Base-by-base conservation (phyloP, 2,888 invertebrate species). In the Drosophila silvestris region DNA sequence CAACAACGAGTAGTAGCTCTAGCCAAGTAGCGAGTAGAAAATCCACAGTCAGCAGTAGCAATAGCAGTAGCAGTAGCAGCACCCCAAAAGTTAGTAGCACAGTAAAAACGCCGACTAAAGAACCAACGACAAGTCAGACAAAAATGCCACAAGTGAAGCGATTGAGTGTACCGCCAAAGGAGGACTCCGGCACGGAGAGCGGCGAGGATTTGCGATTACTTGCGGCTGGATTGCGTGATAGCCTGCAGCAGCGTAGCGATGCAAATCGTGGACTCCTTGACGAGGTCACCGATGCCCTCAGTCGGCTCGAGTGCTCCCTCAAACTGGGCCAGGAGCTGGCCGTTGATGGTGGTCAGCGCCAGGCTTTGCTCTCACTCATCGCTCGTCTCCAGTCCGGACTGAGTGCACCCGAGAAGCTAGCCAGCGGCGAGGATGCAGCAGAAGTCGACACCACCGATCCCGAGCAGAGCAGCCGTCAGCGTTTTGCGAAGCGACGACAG, bases 221-320 rank as follows among this genome's bases (percentile, higher is more conserved):
- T 77, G 94, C 93, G 5, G 94, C 94, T 47, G 94, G 94, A 33
- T 87, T 95, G 47, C 92, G 93, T 56, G 93, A 94, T 81, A 94
- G 95, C 59, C 92, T 95, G 81, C 95, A 95, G 78, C 95, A 95
- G 90, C 88, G 76, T 37, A 80, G 79, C 80, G 95, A 96, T 74
- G 95, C 95, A 47, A 94, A 95, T 85, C 95, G 97, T 12, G 94
- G 83, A 9, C 79, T 85, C 3, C 77, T 97, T 52, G 95, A 95
- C 33, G 97, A 98, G 92, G 96, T 97, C 69, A 96, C 97, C 68
- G 95, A 95, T 81, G 97, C 97, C 35, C 94, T 98, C 39, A 95
- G 95, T 67, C 95, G 96, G 53, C 94, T 98, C 72, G 96, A 97
- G 80, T 95, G 95, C 67, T 97, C 97, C 5, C 94, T 97, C 10